phyloP scores from a whole-genome alignment of 2,113 vertebrate genomes.

The Phainopepla nitens region DNA sequence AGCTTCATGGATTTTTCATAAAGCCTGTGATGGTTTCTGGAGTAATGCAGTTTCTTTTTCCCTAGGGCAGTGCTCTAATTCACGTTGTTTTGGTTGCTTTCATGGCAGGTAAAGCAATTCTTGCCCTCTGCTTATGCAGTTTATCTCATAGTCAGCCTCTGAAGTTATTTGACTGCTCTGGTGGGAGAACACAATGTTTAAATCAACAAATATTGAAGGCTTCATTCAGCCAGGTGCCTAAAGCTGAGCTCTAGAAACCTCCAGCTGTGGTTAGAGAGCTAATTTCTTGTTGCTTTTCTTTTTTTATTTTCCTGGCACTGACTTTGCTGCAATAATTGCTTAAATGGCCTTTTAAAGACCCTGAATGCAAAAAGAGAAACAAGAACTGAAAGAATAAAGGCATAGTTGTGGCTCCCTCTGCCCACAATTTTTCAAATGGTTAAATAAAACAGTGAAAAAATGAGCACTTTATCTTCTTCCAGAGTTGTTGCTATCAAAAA shows the following conservation, averaged over 20 bases:
- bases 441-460: background rate
- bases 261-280: background rate
- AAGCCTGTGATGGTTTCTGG: background rate
- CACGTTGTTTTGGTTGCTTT: background rate
- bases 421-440: background rate
- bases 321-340: background rate
- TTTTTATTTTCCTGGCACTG: background rate
- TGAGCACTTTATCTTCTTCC: background rate
- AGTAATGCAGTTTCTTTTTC: background rate
- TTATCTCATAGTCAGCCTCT: background rate
- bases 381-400: background rate
- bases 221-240: background rate
- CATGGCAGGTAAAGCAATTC: conserved; percentile 7
- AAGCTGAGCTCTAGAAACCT: background rate
- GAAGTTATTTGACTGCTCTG: background rate
- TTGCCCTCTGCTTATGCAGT: background rate
- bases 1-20: background rate
- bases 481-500: background rate
- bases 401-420: background rate
- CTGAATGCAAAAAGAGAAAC: background rate
- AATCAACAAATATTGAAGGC: background rate
- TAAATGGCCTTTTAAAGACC: background rate
- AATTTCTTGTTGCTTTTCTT: background rate
- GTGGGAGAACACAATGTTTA: background rate
- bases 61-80: background rate